Evolutionary conservation across 2,797 vertebrate genomes (phyloP).

Genomic region (Hybognathus amarus): DNA sequence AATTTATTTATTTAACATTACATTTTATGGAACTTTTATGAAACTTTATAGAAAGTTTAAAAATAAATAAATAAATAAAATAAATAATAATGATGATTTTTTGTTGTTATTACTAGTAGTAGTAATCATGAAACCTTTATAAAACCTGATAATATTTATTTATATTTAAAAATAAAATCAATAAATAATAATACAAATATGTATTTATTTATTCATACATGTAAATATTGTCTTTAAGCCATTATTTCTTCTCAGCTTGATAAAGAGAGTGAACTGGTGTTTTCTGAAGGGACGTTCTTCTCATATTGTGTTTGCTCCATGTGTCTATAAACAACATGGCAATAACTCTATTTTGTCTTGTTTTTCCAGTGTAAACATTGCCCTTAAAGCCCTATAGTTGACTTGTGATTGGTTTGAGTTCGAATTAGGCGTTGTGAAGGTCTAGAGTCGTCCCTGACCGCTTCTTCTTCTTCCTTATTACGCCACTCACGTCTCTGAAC

Average conservation of each 20-base stretch:
- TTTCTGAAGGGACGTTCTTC: not conserved
- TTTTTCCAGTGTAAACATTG: not conserved
- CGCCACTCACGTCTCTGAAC: not conserved
- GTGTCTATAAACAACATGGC: not conserved
- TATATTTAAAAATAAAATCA: too few species aligned
- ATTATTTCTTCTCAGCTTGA: too few species aligned
- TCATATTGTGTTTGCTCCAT: not conserved
- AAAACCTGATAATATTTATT: not conserved
- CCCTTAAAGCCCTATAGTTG: not conserved
- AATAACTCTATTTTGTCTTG: not conserved
- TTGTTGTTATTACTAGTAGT: not conserved
- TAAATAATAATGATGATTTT: too few species aligned
- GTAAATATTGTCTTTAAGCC: not conserved
- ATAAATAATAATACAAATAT: too few species aligned
- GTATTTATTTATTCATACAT: not conserved
- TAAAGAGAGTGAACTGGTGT: not conserved
- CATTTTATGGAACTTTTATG: not conserved
- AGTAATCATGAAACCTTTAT: too few species aligned
- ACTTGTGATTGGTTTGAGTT: conserved; percentile 2
- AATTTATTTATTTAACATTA: not conserved
- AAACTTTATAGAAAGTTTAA: too few species aligned
- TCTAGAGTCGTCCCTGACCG: not conserved
- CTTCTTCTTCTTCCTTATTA: not conserved
- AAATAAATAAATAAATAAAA: not conserved
- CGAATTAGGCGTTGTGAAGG: conserved; percentile 4